Percentiles rank a stretch among this genome's conserved stretches.
phyloP scores from a whole-genome alignment of 1,140 invertebrate genomes.

The Calephelis nemesis region DNA sequence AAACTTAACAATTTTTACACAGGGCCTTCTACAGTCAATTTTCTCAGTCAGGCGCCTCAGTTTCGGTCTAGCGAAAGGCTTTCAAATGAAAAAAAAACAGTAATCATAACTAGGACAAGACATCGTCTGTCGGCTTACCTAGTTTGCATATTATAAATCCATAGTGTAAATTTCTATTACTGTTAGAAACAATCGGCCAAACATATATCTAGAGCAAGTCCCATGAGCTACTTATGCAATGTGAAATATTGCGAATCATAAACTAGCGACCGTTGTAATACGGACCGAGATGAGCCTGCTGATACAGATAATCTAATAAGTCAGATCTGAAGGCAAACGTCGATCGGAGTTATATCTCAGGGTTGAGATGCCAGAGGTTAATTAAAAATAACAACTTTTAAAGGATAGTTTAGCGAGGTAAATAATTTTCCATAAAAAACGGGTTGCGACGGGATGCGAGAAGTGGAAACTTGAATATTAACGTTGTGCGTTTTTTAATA shows the following conservation, averaged over 20 bases:
- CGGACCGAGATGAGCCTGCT: conserved; percentile 59
- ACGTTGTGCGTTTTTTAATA: no score
- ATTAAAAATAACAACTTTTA: conserved; percentile 78
- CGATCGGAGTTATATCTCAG: conserved; percentile 70
- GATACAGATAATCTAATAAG: conserved; percentile 77
- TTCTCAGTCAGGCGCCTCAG: no score
- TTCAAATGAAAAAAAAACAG: no score
- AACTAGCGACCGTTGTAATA: conserved; percentile 44
- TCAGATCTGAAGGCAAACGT: conserved; percentile 72
- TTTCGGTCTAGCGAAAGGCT: no score
- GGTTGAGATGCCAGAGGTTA: conserved; percentile 74
- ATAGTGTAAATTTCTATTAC: no score
- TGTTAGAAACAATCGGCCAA: conserved; percentile 45
- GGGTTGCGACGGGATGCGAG: background rate
- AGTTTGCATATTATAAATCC: no score
- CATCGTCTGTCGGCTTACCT: no score
- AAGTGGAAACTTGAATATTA: no score
- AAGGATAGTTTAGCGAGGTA: background rate
- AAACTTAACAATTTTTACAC: no score
- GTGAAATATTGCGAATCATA: conserved; percentile 74
- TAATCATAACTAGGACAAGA: no score
- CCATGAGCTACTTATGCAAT: conserved; percentile 64
- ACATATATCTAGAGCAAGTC: conserved; percentile 54
- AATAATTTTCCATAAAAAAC: background rate
- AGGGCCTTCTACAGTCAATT: no score